Evolutionary conservation across 2,888 invertebrate species (phyloP).

Genomic region (Phengaris arion): DNA sequence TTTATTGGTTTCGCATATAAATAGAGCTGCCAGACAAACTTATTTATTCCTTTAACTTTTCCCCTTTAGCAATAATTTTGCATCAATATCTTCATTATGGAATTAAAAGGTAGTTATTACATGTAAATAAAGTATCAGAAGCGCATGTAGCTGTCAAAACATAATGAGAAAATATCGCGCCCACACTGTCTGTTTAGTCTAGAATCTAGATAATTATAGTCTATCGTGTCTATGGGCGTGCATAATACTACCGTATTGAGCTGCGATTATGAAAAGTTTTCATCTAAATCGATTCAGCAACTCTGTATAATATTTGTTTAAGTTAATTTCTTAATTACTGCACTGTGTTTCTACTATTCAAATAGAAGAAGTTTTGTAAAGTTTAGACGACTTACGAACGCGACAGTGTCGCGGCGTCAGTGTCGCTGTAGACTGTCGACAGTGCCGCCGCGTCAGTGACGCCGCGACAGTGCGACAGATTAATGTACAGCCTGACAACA

Average conservation of each 20-base stretch:
- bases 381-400: too few relatives aligned
- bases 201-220: constrained; percentile 18
- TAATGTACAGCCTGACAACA: too few relatives aligned
- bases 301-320: not conserved
- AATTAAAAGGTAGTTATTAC: not conserved
- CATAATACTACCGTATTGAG: not conserved
- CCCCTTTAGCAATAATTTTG: not conserved
- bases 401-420: too few relatives aligned
- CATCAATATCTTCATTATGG: not conserved
- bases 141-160: not conserved
- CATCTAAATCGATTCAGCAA: not conserved
- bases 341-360: too few relatives aligned
- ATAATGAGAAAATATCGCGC: not conserved
- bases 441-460: too few relatives aligned
- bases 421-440: too few relatives aligned
- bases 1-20: too few relatives aligned
- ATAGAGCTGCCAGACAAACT: too few relatives aligned
- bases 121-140: not conserved
- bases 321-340: not conserved
- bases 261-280: not conserved
- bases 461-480: too few relatives aligned
- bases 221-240: constrained; percentile 2
- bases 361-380: too few relatives aligned
- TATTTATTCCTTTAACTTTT: too few relatives aligned
- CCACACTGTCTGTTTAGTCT: constrained; percentile 2